Evolutionary conservation across 2,797 vertebrate species (phyloP), one percentile per base, ranked within the genome.

Genomic region (Labroides dimidiatus): DNA sequence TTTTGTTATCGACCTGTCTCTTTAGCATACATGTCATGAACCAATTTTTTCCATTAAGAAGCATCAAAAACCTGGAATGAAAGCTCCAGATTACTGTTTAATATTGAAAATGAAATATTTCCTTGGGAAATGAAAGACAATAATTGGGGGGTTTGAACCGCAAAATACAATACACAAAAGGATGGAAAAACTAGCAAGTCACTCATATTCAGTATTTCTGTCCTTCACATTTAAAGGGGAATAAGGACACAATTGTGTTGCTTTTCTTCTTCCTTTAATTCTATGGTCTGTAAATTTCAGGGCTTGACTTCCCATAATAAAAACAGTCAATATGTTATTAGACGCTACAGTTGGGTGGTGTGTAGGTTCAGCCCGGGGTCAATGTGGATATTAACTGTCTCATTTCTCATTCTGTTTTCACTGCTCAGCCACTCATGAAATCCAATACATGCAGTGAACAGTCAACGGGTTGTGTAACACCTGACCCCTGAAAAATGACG

Each of bases 351-450:
- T 63, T 24, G 55, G 49, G 33, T 58, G 71, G 70, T 72, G 67
- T 64, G 71, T 71, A 41, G 72, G 77, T 75, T 78, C 78, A 85
- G 60, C 58, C 67, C 19, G 4, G 67, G 81, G 87, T 90, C 81
- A 89, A 37, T 42, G 51, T 56, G 44, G 63, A 48, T 81, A 82
- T 89, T 75, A 83, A 83, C 62, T 20, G 16, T 79, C 64, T 84
- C n/a, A 83, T 84, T 84, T 72, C 71, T 74, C 64, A 76, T 79
- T 84, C 66, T 66, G 71, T 82, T 89, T 87, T 84, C 77, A 87
- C 74, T 75, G 77, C 72, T 82, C 69, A 78, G 70, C 67, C 67
- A 71, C 71, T 86, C 82, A 74, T 81, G 58, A 87, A 82, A 89
- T 80, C 45, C 63, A 64, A 62, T 56, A 55, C 30, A 60, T 41